Conservation (phyloP, 30 jellyfish, hydroid and myxozoan species). For the Turritopsis dohrnii region DNA sequence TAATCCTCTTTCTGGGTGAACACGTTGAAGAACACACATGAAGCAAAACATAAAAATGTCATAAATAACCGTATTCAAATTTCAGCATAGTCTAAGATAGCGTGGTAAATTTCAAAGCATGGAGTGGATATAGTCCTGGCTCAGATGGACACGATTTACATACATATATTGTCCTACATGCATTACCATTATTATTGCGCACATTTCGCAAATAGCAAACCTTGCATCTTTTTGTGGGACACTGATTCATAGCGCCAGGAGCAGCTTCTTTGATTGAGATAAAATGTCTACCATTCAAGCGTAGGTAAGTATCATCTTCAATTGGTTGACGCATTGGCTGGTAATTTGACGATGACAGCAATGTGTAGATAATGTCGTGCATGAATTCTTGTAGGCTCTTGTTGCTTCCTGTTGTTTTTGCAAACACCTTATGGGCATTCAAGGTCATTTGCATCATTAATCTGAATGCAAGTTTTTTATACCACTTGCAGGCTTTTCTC, state of each 20-base stretch:
- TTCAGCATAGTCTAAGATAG: no score
- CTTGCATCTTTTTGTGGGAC: no score
- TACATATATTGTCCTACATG: no score
- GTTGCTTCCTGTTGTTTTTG: background rate
- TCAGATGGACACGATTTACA: no score
- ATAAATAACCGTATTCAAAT: no score
- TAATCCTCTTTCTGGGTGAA: no score
- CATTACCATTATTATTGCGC: no score
- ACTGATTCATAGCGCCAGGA: no score
- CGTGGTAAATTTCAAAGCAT: no score
- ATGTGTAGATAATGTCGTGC: background rate
- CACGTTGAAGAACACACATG: no score
- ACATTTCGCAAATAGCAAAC: no score
- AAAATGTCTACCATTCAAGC: constrained; percentile 16
- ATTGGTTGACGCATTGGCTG: background rate
- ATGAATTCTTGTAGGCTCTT: background rate
- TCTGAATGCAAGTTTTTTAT: constrained; percentile 16
- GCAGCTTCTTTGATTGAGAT: background rate
- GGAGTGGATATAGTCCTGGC: background rate
- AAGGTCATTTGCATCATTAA: constrained; percentile 1
- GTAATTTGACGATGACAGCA: constrained; percentile 1
- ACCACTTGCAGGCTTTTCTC: constrained; percentile 30
- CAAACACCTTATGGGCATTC: constrained; percentile 21
- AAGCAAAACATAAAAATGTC: no score
- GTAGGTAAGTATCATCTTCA: background rate